These are phyloP conservation scores for Platygyra sinensis DNA, from an alignment of 64 coral and sea anemone species.

Conservation along the genomic window DNA sequence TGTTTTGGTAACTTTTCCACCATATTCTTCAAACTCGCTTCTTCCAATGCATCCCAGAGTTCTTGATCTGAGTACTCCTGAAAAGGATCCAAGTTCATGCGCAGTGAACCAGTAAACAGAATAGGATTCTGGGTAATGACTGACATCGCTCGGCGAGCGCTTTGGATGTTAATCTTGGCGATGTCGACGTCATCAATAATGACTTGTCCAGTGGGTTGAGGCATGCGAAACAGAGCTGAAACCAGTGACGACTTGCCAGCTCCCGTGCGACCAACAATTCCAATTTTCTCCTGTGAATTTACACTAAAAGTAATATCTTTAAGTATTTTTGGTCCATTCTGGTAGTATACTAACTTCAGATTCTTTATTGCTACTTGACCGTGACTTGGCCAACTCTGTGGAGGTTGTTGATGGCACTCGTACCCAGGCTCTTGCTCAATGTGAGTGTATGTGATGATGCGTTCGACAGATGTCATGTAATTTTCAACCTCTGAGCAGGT, in stretches of 20 bases:
- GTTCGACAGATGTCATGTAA: conserved; percentile 77
- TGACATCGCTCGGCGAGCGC: conserved; percentile 57
- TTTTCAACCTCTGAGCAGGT: conserved; percentile 54
- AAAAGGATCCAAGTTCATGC: not conserved
- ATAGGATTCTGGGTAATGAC: conserved; percentile 77
- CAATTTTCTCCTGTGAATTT: conserved; percentile 61
- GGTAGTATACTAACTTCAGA: conserved; percentile 50
- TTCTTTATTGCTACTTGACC: conserved; percentile 40
- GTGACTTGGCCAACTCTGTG: conserved; percentile 57
- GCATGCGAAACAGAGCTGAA: conserved; percentile 73
- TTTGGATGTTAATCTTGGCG: conserved; percentile 37
- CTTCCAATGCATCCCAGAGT: conserved; percentile 65
- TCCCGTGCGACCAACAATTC: conserved; percentile 69
- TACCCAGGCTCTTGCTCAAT: conserved; percentile 68
- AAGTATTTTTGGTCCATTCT: conserved; percentile 41
- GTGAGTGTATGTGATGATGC: conserved; percentile 54
- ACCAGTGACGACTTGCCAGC: conserved; percentile 77
- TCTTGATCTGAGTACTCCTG: conserved; percentile 23
- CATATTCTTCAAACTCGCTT: conserved; percentile 47
- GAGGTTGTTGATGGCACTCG: conserved; percentile 50
- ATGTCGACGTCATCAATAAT: conserved; percentile 59
- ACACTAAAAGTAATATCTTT: conserved; percentile 64
- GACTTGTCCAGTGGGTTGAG: conserved; percentile 53
- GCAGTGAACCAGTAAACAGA: conserved; percentile 58
- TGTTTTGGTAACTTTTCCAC: conserved; percentile 38